Conservation (phyloP, 2,113 vertebrate species). For the Hippocampus mohnikei region DNA sequence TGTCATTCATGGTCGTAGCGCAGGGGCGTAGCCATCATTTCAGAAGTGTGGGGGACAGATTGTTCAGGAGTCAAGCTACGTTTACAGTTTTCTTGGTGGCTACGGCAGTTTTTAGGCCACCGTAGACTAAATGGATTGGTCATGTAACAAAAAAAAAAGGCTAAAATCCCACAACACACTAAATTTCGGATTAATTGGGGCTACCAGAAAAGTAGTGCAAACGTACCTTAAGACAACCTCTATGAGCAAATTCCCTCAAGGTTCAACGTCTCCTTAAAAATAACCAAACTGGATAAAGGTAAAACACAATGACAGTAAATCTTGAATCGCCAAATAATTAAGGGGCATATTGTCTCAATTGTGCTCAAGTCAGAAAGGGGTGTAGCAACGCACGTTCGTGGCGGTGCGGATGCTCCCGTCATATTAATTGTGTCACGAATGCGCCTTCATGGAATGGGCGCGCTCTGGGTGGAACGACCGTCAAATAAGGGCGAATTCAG, state of each 20-base stretch:
- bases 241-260: not conserved
- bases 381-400: no score
- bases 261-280: not conserved
- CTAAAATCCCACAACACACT: not conserved
- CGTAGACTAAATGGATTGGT: not conserved
- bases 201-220: not conserved
- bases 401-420: no score
- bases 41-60: no score
- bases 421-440: no score
- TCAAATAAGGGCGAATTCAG: no score
- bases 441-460: no score
- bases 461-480: no score
- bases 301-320: not conserved
- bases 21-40: no score
- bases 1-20: slow-evolving; percentile 31
- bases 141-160: not conserved
- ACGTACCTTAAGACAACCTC: not conserved
- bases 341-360: no score
- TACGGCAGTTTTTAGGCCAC: not conserved
- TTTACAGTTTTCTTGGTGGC: not conserved
- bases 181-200: not conserved
- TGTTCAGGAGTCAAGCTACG: no score
- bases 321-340: not conserved
- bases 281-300: not conserved
- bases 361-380: no score